Percentiles rank a stretch among this genome's conserved stretches.
Conservation (phyloP, 2,888 invertebrate genomes). For the Mylabris sibirica region DNA sequence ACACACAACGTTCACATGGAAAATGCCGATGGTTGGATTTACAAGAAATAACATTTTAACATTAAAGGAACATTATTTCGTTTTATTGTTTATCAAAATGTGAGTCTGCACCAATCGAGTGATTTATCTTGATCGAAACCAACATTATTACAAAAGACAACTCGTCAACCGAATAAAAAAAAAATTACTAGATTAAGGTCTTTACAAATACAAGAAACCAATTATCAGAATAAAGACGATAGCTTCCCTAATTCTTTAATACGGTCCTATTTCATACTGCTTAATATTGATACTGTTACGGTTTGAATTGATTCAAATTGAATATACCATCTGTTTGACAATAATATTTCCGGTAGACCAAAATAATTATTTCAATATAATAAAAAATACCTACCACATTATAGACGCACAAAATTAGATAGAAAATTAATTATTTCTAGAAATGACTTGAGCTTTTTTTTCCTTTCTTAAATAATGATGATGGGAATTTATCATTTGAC, state of each 20-base stretch:
- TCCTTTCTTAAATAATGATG: background rate
- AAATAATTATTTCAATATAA: background rate
- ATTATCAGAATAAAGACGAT: slow-evolving; percentile 51
- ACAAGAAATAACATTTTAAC: slow-evolving; percentile 25
- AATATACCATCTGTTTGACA: slow-evolving; percentile 38
- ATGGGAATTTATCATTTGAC: slow-evolving; percentile 39
- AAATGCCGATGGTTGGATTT: background rate
- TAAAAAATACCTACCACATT: background rate
- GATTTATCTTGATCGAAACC: background rate
- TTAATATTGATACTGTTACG: slow-evolving; percentile 44
- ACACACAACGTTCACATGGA: slow-evolving; percentile 1
- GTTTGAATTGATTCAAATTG: slow-evolving; percentile 45
- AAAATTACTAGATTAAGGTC: slow-evolving; percentile 47
- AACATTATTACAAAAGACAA: slow-evolving; percentile 19
- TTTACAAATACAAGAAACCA: slow-evolving; percentile 55
- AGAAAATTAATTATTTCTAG: slow-evolving; percentile 19
- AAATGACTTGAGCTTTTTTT: background rate
- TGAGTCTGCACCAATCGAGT: background rate
- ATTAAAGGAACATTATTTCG: background rate
- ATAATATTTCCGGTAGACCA: slow-evolving; percentile 12
- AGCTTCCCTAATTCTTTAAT: slow-evolving; percentile 27
- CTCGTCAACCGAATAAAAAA: slow-evolving; percentile 44
- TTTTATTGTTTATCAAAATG: background rate
- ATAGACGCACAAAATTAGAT: background rate
- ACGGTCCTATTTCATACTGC: slow-evolving; percentile 36